Percentiles rank a stretch among this genome's conserved stretches.
phyloP scores from a whole-genome alignment of 2,888 invertebrate species.

The Philhelius pedissequus region DNA sequence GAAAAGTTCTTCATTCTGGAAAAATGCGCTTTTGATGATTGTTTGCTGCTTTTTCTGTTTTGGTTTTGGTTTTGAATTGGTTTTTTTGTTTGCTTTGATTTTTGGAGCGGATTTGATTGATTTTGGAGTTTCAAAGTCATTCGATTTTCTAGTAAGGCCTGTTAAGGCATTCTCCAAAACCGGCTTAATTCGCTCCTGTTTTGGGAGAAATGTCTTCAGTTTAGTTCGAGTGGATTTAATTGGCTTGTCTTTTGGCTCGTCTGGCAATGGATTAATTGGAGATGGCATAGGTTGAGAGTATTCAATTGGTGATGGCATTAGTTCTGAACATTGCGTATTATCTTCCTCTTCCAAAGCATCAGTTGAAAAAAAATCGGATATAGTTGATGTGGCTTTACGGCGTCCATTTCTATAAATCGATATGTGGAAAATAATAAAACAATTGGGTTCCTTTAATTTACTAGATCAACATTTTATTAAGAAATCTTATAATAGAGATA shows the following conservation, averaged over 20 bases:
- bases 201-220: conserved; percentile 69
- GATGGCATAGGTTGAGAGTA: neutral
- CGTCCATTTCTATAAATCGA: conserved; percentile 70
- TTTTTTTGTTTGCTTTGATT: conserved; percentile 26
- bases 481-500: conserved; percentile 13
- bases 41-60: conserved; percentile 72
- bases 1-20: conserved; percentile 76
- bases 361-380: conserved; percentile 72
- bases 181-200: conserved; percentile 34
- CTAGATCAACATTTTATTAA: conserved; percentile 2
- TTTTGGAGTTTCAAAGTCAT: conserved; percentile 69
- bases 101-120: conserved; percentile 41
- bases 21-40: conserved; percentile 75
- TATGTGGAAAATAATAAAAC: conserved; percentile 27
- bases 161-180: neutral
- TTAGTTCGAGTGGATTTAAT: conserved; percentile 65
- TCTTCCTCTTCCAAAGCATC: neutral
- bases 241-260: neutral
- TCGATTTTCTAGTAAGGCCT: conserved; percentile 14
- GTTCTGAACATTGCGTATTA: neutral
- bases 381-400: conserved; percentile 34
- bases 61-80: conserved; percentile 30
- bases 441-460: conserved; percentile 47
- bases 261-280: neutral
- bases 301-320: conserved; percentile 13